Base-by-base conservation (phyloP, 2,113 vertebrate species). In the Amblyopsis rosae region DNA sequence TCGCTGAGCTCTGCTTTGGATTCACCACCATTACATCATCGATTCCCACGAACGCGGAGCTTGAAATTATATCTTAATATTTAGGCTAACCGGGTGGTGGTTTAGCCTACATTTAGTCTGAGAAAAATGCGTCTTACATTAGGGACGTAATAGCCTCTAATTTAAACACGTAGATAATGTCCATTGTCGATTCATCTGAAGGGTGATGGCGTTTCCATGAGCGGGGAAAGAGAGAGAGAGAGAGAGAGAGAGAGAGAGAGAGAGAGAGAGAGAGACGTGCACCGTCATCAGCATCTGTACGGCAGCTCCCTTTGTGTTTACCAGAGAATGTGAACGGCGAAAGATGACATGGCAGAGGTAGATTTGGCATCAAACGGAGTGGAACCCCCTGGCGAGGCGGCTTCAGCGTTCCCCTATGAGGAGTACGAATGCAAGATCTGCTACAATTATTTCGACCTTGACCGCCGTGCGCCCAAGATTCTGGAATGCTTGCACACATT, bases 391-490 rank as follows among this genome's bases (percentile, higher is more conserved):
- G 82, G 82, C 11, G 89, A 65, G 72, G 70, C 86, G 65, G 47
- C 85, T 69, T 59, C 80, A 12, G 81, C 75, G 45, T 81, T 92
- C n/a, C 90, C 86, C 48, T 93, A 93, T 48, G 96, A 96, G 89
- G 96, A 96, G 85, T 96, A 94, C 82, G 96, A 97, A 72, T 97
- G 96, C 87, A 97, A 97, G 80, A 96, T 98, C 83, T 98, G 96
- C 83, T 97, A 97, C 89, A 97, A 96, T 87, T 96, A 95, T 72
- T 98, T 96, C 88, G 96, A 97, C 90, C 90, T 93, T 79, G 96
- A 94, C 84, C 94, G 95, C 60, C 93, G 95, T 59, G 95, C 95
- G 48, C 96, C 96, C 9, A 96, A 95, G 87, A 94, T 97, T 75
- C 86, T 98, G 54, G 95, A 95, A 79, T 98, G 96, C 82, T 86